Conservation (phyloP, 2,797 vertebrate genomes). For the Pseudotriccus pelzelni region DNA sequence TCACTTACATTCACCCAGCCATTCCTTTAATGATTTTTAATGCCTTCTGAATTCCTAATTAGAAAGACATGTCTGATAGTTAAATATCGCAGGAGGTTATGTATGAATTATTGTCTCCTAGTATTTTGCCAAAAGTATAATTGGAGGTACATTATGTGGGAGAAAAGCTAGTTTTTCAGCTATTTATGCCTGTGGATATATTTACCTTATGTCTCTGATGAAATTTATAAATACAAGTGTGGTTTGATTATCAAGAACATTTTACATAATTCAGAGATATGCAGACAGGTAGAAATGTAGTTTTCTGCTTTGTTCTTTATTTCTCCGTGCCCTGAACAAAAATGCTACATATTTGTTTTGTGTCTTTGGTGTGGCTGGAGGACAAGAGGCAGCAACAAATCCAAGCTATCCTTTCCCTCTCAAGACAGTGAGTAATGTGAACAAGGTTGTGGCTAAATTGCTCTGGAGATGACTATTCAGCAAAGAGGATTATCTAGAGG, state of each 20-base stretch:
- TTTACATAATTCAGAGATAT: background rate
- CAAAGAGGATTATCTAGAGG: slow-evolving; percentile 14
- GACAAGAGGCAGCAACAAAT: background rate
- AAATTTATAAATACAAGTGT: background rate
- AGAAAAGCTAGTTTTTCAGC: slow-evolving; percentile 2
- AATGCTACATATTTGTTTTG: background rate
- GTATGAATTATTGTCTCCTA: background rate
- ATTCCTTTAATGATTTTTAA: slow-evolving; percentile 10
- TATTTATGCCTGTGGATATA: background rate
- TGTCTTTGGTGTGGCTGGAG: background rate
- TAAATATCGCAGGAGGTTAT: background rate
- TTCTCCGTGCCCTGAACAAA: background rate
- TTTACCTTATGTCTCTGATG: background rate
- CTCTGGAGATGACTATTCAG: background rate
- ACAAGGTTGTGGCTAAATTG: background rate
- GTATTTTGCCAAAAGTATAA: slow-evolving; percentile 15
- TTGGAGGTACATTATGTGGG: background rate
- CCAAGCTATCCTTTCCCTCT: background rate
- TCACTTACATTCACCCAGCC: background rate
- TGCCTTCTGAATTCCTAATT: slow-evolving; percentile 28
- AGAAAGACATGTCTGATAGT: background rate
- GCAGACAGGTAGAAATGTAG: background rate
- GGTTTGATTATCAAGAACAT: background rate
- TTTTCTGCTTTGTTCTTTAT: background rate
- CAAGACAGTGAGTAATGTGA: background rate